phyloP scores from a whole-genome alignment of 1,140 invertebrate genomes.

The Adoxophyes honmai region DNA sequence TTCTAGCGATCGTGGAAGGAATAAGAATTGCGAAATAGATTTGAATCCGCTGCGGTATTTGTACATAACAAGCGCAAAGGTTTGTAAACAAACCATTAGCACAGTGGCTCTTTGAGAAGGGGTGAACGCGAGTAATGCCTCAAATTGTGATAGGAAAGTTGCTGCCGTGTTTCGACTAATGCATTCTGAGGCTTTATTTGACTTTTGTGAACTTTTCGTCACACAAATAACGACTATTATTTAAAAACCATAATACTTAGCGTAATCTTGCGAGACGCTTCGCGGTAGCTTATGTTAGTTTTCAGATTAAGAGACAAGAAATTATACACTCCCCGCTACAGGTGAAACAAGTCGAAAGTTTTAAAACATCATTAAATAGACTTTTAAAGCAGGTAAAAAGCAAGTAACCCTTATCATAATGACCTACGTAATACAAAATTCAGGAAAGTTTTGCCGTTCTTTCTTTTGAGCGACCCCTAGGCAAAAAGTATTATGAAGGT shows the following conservation, averaged over 20 bases:
- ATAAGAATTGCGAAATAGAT: constrained; percentile 5
- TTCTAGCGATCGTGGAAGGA: constrained; percentile 5
- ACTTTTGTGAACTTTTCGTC: no score
- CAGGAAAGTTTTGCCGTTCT: constrained; percentile 11
- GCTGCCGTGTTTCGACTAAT: no score
- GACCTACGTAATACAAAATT: constrained; percentile 15
- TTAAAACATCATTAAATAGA: constrained; percentile 12
- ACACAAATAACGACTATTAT: no score
- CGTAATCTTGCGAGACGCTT: no score
- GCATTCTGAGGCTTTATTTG: no score
- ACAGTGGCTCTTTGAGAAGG: background rate
- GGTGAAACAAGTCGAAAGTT: constrained; percentile 1
- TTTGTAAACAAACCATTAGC: constrained; percentile 14
- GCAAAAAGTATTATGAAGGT: constrained; percentile 13
- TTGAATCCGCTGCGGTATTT: constrained; percentile 8
- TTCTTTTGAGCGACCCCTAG: constrained; percentile 13
- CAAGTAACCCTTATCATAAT: constrained; percentile 16
- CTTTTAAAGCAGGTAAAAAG: constrained; percentile 14
- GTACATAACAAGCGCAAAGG: constrained; percentile 8
- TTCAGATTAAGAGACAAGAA: background rate
- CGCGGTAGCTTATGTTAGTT: background rate
- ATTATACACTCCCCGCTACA: background rate
- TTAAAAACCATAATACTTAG: no score
- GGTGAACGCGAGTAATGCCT: background rate
- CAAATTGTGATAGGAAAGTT: background rate